Percentiles rank a stretch among this genome's conserved stretches.
These are phyloP conservation scores for Geotrupes spiniger DNA, from an alignment of 2,888 invertebrate genomes.

Conservation along the genomic window DNA sequence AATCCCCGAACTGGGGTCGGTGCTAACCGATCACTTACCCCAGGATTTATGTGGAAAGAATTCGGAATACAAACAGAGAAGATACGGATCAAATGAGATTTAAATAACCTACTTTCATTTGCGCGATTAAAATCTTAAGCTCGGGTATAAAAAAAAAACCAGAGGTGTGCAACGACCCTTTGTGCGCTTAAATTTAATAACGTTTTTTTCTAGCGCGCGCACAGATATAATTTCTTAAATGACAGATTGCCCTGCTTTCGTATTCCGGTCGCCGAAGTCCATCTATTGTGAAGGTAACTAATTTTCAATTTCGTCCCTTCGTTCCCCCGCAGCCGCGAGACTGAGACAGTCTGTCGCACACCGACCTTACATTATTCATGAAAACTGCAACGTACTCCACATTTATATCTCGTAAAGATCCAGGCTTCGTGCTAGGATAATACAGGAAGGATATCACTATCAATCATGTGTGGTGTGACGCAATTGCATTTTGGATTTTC, in stretches of 20 bases:
- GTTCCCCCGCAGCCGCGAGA: constrained; percentile 38
- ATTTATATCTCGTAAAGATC: constrained; percentile 44
- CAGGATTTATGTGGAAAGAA: constrained; percentile 50
- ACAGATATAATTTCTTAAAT: background rate
- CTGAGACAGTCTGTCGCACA: constrained; percentile 44
- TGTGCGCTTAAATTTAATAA: too few relatives aligned
- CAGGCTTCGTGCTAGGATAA: constrained; percentile 18
- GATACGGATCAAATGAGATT: constrained; percentile 30
- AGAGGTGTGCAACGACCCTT: too few relatives aligned
- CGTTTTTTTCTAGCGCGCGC: too few relatives aligned
- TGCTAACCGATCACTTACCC: constrained; percentile 52
- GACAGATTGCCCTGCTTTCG: constrained; percentile 1
- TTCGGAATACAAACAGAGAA: constrained; percentile 46
- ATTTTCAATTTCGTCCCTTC: constrained; percentile 50
- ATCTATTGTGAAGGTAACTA: constrained; percentile 38
- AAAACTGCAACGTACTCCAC: constrained; percentile 45
- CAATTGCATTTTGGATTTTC: constrained; percentile 2
- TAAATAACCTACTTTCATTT: constrained; percentile 15
- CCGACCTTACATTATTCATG: constrained; percentile 51
- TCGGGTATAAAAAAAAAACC: too few relatives aligned
- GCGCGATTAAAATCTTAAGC: constrained; percentile 1
- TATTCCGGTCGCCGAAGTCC: constrained; percentile 1
- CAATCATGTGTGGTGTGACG: constrained; percentile 31
- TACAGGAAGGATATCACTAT: constrained; percentile 38
- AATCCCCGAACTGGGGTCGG: constrained; percentile 49